Evolutionary conservation across 2,888 invertebrate genomes (phyloP).

Genomic region (Agrotis exclamationis): DNA sequence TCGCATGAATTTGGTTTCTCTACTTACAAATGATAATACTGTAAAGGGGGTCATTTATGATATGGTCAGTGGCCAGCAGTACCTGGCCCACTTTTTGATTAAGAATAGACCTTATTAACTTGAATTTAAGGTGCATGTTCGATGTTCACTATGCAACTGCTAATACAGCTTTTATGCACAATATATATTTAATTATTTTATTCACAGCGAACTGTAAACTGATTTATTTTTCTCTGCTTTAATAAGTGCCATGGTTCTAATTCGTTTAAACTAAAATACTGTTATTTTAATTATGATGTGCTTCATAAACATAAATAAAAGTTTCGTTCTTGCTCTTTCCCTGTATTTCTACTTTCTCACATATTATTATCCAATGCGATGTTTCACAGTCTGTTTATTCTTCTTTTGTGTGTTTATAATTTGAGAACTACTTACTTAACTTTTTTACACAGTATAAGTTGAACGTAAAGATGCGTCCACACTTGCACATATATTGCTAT

Average conservation of each 20-base stretch:
- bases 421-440: slow-evolving; percentile 15
- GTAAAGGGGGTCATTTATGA: no score
- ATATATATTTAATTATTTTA: slow-evolving; percentile 6
- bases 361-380: background rate
- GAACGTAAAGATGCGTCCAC: no score
- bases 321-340: background rate
- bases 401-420: slow-evolving; percentile 1
- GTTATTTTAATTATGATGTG: no score
- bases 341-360: no score
- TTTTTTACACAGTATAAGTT: no score
- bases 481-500: no score
- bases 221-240: background rate
- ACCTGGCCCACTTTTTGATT: no score
- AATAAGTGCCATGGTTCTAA: background rate
- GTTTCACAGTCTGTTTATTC: background rate
- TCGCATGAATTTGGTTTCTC: background rate
- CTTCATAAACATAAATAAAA: no score
- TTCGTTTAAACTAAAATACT: no score
- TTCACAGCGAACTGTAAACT: background rate
- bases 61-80: no score
- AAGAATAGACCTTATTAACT: background rate
- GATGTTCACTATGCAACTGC: slow-evolving; percentile 30
- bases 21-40: background rate
- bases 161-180: slow-evolving; percentile 41
- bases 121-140: background rate